These are phyloP conservation scores for Anarsia innoxiella DNA, from an alignment of 2,888 invertebrate genomes.

Conservation along the genomic window DNA sequence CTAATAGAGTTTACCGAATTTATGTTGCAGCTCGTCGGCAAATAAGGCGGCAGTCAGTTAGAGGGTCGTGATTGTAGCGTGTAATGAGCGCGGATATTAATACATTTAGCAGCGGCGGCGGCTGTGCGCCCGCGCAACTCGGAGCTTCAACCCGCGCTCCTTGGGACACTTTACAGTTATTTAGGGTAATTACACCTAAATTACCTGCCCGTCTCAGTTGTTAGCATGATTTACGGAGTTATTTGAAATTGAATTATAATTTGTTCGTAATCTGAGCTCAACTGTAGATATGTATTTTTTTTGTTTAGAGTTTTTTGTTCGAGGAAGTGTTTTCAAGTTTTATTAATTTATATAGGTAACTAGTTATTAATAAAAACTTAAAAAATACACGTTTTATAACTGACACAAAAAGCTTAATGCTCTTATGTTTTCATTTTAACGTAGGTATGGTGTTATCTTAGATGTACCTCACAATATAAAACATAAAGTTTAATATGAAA, in stretches of 20 bases:
- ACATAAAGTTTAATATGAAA: no score
- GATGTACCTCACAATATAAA: no score
- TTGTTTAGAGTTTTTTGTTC: no score
- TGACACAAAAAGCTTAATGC: no score
- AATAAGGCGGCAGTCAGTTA: constrained; percentile 70
- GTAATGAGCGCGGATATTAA: constrained; percentile 58
- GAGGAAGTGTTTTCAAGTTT: no score
- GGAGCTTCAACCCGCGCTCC: background rate
- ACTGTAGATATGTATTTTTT: no score
- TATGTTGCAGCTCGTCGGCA: constrained; percentile 45
- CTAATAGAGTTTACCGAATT: constrained; percentile 26
- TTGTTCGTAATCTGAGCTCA: constrained; percentile 7
- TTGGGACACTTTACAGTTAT: constrained; percentile 51
- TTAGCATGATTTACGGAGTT: constrained; percentile 27
- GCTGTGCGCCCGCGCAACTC: constrained; percentile 5
- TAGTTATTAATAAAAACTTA: no score
- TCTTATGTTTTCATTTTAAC: no score
- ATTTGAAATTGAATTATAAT: constrained; percentile 15
- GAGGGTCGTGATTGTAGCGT: constrained; percentile 57
- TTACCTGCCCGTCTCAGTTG: constrained; percentile 18
- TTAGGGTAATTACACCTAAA: constrained; percentile 48
- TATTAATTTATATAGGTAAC: no score
- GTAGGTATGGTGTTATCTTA: no score
- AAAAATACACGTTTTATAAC: no score
- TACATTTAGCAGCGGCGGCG: constrained; percentile 40